Conservation (phyloP, 2,797 vertebrate species). For the Nannoperca australis region DNA sequence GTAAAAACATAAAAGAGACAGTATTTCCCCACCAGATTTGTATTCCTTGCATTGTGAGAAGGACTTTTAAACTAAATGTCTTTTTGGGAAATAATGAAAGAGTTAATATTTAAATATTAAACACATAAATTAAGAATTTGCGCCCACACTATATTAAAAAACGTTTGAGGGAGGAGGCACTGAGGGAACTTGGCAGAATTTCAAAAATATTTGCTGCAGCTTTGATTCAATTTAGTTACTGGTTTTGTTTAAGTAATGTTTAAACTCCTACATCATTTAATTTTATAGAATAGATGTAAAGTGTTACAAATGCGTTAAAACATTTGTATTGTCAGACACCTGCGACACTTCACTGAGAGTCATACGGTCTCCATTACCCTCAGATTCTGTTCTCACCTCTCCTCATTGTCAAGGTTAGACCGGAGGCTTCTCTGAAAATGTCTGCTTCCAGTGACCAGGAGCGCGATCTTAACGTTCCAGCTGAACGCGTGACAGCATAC, state of each 20-base stretch:
- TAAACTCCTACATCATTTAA: background rate
- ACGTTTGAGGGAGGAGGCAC: background rate
- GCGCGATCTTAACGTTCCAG: background rate
- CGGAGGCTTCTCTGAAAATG: background rate
- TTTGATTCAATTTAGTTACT: background rate
- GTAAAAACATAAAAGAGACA: background rate
- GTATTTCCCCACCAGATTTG: background rate
- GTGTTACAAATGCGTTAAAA: background rate
- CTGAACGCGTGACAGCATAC: background rate
- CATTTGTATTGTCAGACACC: background rate
- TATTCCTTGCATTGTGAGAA: background rate
- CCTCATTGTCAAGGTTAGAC: constrained; percentile 60
- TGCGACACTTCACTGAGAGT: background rate
- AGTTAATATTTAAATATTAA: background rate
- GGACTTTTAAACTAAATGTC: background rate
- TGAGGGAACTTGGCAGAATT: background rate
- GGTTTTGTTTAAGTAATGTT: too few relatives aligned
- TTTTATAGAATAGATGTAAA: background rate
- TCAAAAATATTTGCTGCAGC: background rate
- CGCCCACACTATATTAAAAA: background rate
- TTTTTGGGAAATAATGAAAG: background rate
- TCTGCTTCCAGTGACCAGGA: constrained; percentile 1
- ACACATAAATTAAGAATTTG: background rate
- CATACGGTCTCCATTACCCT: constrained; percentile 6
- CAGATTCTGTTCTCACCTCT: constrained; percentile 4